phyloP scores from a whole-genome alignment of 2,113 vertebrate genomes.

The Thymallus thymallus region DNA sequence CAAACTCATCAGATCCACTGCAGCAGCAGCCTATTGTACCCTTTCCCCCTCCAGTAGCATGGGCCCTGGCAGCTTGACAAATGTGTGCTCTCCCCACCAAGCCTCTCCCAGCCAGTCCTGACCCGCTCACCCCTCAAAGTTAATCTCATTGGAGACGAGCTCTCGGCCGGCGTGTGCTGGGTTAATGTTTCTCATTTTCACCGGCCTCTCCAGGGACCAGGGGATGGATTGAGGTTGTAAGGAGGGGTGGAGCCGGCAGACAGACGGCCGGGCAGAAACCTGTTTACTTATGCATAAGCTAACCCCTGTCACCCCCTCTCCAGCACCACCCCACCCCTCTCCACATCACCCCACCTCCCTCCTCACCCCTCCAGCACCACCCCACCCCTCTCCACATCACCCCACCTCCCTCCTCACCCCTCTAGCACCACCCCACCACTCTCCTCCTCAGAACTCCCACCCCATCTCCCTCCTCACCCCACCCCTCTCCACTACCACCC shows the following conservation, averaged over 20 bases:
- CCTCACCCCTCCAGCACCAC: too few relatives aligned
- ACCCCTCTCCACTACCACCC: too few relatives aligned
- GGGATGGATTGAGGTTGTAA: not conserved
- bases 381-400: too few relatives aligned
- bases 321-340: too few relatives aligned
- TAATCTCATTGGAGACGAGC: constrained; percentile 11
- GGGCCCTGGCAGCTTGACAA: constrained; percentile 20
- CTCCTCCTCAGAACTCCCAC: too few relatives aligned
- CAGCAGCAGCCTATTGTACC: not conserved
- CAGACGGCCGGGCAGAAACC: not conserved
- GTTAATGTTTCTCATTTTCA: constrained; percentile 54
- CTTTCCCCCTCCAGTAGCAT: not conserved
- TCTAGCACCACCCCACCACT: too few relatives aligned
- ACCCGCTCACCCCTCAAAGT: not conserved
- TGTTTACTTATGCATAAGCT: constrained; percentile 37
- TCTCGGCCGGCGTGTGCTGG: not conserved
- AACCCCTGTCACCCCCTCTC: not conserved
- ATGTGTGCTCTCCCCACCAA: not conserved
- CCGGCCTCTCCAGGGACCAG: constrained; percentile 32
- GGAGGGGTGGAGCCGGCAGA: constrained; percentile 5
- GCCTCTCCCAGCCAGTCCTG: too few relatives aligned
- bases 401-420: too few relatives aligned
- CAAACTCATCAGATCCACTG: not conserved
- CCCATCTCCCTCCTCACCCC: not conserved
- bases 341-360: too few relatives aligned